Percentiles rank a stretch among this genome's conserved stretches.
Evolutionary conservation across 1,140 invertebrate species (phyloP).

Genomic region (Drosophila setifemur): DNA sequence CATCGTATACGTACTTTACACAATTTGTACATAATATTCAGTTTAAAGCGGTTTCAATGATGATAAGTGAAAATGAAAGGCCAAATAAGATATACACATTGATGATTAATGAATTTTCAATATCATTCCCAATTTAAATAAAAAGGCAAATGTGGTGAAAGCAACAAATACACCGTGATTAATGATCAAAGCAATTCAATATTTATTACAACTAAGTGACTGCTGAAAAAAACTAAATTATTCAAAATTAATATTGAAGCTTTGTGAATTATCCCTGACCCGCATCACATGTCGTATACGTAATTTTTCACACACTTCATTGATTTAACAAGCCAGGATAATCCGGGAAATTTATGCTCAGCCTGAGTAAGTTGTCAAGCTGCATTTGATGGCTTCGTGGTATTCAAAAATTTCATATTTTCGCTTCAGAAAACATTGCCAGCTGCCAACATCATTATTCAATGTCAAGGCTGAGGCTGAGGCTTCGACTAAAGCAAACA

Average conservation of each 20-base stretch:
- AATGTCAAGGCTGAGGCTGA: slow-evolving; percentile 23
- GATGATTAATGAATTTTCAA: slow-evolving; percentile 2
- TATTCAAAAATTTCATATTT: slow-evolving; percentile 34
- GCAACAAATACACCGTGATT: not conserved
- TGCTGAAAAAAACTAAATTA: not conserved
- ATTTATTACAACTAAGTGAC: not conserved
- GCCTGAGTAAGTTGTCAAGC: slow-evolving; percentile 14
- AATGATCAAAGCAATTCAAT: not conserved
- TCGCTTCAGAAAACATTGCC: slow-evolving; percentile 27
- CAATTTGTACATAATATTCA: slow-evolving; percentile 21
- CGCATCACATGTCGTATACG: slow-evolving; percentile 16
- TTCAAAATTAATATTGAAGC: not conserved
- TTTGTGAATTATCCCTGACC: not conserved
- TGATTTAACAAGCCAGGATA: slow-evolving; percentile 25
- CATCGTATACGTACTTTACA: slow-evolving; percentile 26
- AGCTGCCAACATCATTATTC: slow-evolving; percentile 36
- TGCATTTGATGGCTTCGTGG: slow-evolving; percentile 9
- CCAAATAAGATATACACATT: not conserved
- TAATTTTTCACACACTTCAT: slow-evolving; percentile 37
- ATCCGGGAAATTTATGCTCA: slow-evolving; percentile 8
- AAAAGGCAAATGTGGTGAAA: not conserved
- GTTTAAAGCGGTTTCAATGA: slow-evolving; percentile 14
- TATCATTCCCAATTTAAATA: not conserved
- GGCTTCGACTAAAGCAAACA: slow-evolving; percentile 8
- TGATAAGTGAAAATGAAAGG: slow-evolving; percentile 26